Percentiles rank a stretch among this genome's conserved stretches.
Conservation (phyloP, 1,140 invertebrate species). For the Propsilocerus akamusi region DNA sequence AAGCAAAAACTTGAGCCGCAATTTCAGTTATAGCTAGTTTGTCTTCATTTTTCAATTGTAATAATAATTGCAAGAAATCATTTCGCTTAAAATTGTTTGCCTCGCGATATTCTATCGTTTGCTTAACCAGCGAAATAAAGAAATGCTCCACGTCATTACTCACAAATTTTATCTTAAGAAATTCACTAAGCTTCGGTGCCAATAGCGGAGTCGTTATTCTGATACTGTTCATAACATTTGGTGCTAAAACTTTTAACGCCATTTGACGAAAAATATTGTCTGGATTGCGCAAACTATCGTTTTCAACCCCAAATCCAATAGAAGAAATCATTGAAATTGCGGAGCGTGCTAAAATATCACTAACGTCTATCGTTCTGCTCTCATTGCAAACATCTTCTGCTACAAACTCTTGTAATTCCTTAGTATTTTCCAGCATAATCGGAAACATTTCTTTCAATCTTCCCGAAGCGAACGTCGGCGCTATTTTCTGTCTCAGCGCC, state of each 20-base stretch:
- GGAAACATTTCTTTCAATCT: slow-evolving; percentile 32
- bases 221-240: slow-evolving; percentile 5
- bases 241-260: slow-evolving; percentile 13
- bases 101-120: slow-evolving; percentile 16
- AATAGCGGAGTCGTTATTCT: slow-evolving; percentile 9
- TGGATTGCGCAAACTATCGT: neutral
- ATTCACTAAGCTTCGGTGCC: slow-evolving; percentile 10
- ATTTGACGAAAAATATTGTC: slow-evolving; percentile 7
- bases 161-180: slow-evolving; percentile 8
- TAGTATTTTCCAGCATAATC: slow-evolving; percentile 17
- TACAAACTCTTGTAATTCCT: slow-evolving; percentile 15
- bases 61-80: slow-evolving; percentile 33
- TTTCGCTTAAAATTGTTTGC: slow-evolving; percentile 19
- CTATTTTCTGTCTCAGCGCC: slow-evolving; percentile 25
- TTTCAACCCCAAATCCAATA: slow-evolving; percentile 1
- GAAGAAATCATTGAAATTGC: slow-evolving; percentile 1
- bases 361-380: too few relatives aligned
- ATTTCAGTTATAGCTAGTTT: slow-evolving; percentile 12
- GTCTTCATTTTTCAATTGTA: slow-evolving; percentile 27
- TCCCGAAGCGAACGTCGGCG: slow-evolving; percentile 32
- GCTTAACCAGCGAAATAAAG: slow-evolving; percentile 13
- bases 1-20: slow-evolving; percentile 39
- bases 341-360: neutral
- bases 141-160: slow-evolving; percentile 13
- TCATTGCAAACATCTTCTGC: too few relatives aligned